Conservation (phyloP, 2,113 vertebrate species). For the Myocastor coypus region DNA sequence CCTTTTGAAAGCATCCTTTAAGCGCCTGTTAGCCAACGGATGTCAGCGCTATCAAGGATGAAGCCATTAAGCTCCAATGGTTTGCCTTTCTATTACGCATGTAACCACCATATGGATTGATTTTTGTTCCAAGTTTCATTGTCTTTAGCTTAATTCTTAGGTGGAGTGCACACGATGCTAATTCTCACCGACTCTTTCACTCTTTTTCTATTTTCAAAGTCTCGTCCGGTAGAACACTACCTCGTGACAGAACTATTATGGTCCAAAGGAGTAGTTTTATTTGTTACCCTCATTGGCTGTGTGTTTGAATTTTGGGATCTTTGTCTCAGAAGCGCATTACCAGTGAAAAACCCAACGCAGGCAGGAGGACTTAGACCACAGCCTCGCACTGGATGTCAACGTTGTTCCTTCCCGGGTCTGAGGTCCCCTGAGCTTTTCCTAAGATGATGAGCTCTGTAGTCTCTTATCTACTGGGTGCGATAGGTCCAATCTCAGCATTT, state of each 20-base stretch:
- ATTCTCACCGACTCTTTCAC: not conserved
- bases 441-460: not conserved
- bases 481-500: not conserved
- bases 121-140: not conserved
- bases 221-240: no score
- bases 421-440: not conserved
- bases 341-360: not conserved
- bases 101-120: not conserved
- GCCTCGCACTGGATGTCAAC: accelerated
- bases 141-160: not conserved
- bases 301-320: not conserved
- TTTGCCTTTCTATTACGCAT: not conserved
- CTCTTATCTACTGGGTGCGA: not conserved
- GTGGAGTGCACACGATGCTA: not conserved
- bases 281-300: not conserved
- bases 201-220: not conserved
- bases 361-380: not conserved
- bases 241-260: not conserved
- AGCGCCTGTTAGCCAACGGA: not conserved
- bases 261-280: not conserved
- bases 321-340: not conserved
- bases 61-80: not conserved
- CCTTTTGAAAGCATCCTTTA: not conserved
- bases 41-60: not conserved
- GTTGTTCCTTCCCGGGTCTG: not conserved